These are phyloP conservation scores for Mobula birostris DNA, from an alignment of 2,113 vertebrate species.

Conservation along the genomic window DNA sequence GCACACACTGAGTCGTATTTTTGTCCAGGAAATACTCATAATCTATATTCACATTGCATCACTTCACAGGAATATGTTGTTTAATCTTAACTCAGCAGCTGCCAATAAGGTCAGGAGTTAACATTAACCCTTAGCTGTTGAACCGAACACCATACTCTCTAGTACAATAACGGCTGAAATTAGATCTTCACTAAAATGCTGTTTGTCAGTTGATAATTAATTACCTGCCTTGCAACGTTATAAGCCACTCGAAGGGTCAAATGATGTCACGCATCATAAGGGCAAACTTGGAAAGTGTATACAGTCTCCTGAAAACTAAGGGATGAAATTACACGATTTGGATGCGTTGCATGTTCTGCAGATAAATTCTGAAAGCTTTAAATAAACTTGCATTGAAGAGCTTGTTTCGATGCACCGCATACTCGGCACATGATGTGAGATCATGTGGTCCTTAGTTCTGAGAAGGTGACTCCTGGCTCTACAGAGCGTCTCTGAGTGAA, in stretches of 20 bases:
- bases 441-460: neutral
- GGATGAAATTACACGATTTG: neutral
- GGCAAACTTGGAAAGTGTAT: neutral
- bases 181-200: neutral
- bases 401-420: neutral
- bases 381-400: conserved; percentile 20
- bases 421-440: neutral
- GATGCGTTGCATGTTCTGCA: neutral
- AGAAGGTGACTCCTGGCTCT: neutral
- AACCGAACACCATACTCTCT: neutral
- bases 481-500: neutral
- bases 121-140: neutral
- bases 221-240: neutral
- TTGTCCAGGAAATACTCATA: neutral
- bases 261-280: neutral
- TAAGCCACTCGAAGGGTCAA: neutral
- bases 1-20: neutral
- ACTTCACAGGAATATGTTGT: neutral
- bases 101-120: neutral
- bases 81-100: neutral
- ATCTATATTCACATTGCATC: neutral
- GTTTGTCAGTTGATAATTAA: neutral
- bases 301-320: neutral
- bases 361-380: neutral
- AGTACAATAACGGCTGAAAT: conserved; percentile 2